Conservation (phyloP, 2,888 invertebrate species). For the Phasia obesa region DNA sequence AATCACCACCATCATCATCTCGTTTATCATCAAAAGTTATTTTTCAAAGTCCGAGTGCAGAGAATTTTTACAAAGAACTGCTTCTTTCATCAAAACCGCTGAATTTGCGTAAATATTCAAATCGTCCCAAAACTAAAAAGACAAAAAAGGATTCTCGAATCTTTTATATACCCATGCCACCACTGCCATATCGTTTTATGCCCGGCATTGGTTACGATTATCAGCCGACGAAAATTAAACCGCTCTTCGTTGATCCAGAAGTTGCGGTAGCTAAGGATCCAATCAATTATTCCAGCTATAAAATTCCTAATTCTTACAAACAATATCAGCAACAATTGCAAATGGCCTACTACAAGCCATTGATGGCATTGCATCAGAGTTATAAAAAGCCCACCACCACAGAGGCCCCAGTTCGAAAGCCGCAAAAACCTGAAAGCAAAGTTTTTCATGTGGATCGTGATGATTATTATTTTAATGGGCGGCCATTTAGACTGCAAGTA, state of each 20-base stretch:
- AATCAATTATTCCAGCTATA: slow-evolving; percentile 48
- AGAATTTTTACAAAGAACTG: slow-evolving; percentile 79
- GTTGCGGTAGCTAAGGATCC: slow-evolving; percentile 28
- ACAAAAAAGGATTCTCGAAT: slow-evolving; percentile 88
- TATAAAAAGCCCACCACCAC: slow-evolving; percentile 36
- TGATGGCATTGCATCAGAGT: slow-evolving; percentile 16
- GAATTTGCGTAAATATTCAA: slow-evolving; percentile 78
- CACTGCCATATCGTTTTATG: slow-evolving; percentile 92
- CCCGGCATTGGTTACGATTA: slow-evolving; percentile 93
- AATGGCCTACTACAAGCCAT: slow-evolving; percentile 55
- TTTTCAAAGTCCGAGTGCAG: slow-evolving; percentile 79
- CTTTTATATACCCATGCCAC: slow-evolving; percentile 92
- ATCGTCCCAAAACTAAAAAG: slow-evolving; percentile 78
- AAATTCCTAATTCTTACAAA: slow-evolving; percentile 58
- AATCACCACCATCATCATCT: slow-evolving; percentile 42
- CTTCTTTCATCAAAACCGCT: slow-evolving; percentile 79
- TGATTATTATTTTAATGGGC: slow-evolving; percentile 80
- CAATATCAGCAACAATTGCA: slow-evolving; percentile 61
- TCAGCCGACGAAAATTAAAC: slow-evolving; percentile 85
- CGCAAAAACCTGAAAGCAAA: slow-evolving; percentile 74
- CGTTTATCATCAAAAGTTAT: slow-evolving; percentile 74
- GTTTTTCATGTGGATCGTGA: slow-evolving; percentile 77
- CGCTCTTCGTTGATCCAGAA: slow-evolving; percentile 62
- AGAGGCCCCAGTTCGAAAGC: slow-evolving; percentile 47
- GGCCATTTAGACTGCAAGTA: slow-evolving; percentile 78